Base-by-base conservation (phyloP, 2,888 invertebrate species). In the Dascillus cervinus region DNA sequence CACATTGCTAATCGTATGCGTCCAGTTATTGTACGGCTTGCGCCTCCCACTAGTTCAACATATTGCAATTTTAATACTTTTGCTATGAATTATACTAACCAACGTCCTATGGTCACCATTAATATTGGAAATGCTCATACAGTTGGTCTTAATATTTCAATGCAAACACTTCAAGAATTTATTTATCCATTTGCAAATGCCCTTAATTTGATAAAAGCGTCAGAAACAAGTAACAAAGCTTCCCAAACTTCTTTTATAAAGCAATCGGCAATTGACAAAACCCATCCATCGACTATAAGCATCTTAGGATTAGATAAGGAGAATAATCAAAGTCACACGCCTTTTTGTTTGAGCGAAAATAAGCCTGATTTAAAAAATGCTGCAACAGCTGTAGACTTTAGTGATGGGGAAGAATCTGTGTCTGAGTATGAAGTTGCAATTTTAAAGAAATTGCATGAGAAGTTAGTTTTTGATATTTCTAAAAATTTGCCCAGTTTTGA, bases 181-280 rank as follows among this genome's bases (percentile, higher is more conserved):
- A 61, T 64, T 27, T 37, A 43, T 27, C 64, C 64, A 1, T 62
- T 64, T 37, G 58, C 58, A 3, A 49, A 35, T 15, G 60, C 58
- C 26, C 42, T 64, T 11, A 54, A 58, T 40, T 34, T 54, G 4
- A 26, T 36, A 2, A 40, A 44, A 13, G 22, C 37, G 11, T 46
- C 51, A 4, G 25, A 38, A 11, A 44, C 46, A 20, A 48, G 33
- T 24, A 43, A 46, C 10, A 39, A 47, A 32, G 45, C 41, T n/a
- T 52, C 49, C 14, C 60, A 61, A 44, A 62, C 62, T 5, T 35
- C 46, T 25, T 59, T 56, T 26, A 39, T 55, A 29, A 47, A 38
- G 23, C 45, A 52, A 27, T n/a, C 14, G 8, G 8, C 17, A 17
- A 8, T 17, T 17, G 17, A 17, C 8, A 17, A 17, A 17, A 17